These are phyloP conservation scores for Neotragus pygmaeus DNA, from an alignment of 2,113 vertebrate genomes.

Conservation along the genomic window DNA sequence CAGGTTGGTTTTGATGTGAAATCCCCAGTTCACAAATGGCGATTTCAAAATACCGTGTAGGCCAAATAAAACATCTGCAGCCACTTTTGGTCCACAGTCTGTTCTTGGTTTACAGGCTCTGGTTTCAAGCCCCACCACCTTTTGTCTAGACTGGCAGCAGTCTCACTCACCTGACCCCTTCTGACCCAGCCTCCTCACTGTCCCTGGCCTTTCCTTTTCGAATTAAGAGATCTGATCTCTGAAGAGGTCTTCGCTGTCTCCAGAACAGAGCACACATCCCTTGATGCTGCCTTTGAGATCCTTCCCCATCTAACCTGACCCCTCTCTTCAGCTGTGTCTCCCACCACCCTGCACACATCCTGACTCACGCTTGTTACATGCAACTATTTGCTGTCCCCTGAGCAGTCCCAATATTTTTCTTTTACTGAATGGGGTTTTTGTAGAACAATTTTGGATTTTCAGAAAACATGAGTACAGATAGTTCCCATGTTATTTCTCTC, in stretches of 20 bases:
- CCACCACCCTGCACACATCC: not conserved
- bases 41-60: not conserved
- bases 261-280: not conserved
- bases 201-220: not conserved
- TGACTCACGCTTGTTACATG: not conserved
- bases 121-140: not conserved
- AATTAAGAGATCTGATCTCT: not conserved
- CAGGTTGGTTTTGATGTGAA: not conserved
- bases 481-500: not conserved
- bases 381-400: not conserved
- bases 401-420: not conserved
- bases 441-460: not conserved
- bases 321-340: not conserved
- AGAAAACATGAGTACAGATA: not conserved
- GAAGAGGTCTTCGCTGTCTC: not conserved
- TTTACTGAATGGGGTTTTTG: not conserved
- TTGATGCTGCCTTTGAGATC: not conserved
- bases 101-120: not conserved
- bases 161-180: not conserved
- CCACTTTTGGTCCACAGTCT: not conserved
- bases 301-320: not conserved
- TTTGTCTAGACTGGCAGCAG: not conserved
- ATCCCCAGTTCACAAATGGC: not conserved
- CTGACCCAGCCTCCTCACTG: not conserved
- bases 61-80: not conserved